Percentiles rank a stretch among this genome's conserved stretches.
These are phyloP conservation scores for Drosophila orena DNA, from an alignment of 1,140 invertebrate species.

Conservation along the genomic window DNA sequence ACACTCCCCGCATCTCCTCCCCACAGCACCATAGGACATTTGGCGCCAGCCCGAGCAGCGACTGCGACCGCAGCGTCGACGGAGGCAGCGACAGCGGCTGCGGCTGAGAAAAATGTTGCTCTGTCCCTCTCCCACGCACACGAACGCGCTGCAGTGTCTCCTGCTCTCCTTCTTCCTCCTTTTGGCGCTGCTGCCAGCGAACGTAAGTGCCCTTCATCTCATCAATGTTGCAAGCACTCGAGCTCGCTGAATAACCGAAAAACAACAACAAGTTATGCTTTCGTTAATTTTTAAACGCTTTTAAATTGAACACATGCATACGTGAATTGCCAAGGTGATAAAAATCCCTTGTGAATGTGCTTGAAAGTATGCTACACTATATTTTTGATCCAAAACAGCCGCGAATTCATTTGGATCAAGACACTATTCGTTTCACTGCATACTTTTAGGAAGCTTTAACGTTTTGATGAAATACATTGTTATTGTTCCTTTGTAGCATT, in stretches of 20 bases:
- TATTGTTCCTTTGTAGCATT: background rate
- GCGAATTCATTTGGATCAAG: no score
- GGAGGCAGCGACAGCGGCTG: conserved; percentile 34
- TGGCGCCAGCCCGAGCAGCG: conserved; percentile 62
- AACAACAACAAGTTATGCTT: background rate
- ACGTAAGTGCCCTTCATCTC: conserved; percentile 36
- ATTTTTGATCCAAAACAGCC: no score
- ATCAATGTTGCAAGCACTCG: conserved; percentile 12
- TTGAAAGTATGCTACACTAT: no score
- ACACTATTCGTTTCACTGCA: no score
- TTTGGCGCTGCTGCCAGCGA: conserved; percentile 23
- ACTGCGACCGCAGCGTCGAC: conserved; percentile 31
- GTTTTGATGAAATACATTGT: no score
- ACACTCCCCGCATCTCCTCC: background rate
- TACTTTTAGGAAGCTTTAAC: no score
- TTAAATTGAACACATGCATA: no score
- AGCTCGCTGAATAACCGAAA: background rate
- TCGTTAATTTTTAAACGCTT: no score
- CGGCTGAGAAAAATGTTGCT: conserved; percentile 48
- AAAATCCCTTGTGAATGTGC: no score
- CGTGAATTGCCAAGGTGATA: no score
- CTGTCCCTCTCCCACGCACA: conserved; percentile 4
- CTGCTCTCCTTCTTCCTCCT: conserved; percentile 19
- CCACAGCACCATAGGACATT: conserved; percentile 44
- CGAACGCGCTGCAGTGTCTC: conserved; percentile 28